Conservation (phyloP, 2,113 vertebrate species). For the Sciurus niger region DNA sequence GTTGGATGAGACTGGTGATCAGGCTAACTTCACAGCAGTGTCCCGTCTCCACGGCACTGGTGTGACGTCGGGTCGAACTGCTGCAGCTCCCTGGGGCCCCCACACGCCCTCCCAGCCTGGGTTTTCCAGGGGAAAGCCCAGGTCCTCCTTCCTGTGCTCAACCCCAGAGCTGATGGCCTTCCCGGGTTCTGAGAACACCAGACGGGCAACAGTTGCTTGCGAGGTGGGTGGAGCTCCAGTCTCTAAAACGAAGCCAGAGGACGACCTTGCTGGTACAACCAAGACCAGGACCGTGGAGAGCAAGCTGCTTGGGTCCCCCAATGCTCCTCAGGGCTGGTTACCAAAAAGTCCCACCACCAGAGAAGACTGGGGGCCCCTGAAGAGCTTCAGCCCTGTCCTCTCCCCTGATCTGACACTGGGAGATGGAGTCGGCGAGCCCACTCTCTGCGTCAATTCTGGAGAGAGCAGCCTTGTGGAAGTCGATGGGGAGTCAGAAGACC, state of each 20-base stretch:
- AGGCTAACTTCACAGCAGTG: conserved; percentile 71
- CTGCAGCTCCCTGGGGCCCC: not conserved
- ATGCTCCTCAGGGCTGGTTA: conserved; percentile 81
- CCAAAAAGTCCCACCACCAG: conserved; percentile 72
- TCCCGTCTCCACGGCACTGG: conserved; percentile 66
- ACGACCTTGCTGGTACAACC: conserved; percentile 77
- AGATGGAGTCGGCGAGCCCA: conserved; percentile 66
- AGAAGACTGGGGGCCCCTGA: conserved; percentile 58
- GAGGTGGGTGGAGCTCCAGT: conserved; percentile 88
- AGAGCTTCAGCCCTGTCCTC: conserved; percentile 68
- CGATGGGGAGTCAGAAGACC: conserved; percentile 90
- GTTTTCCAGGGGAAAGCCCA: conserved; percentile 65
- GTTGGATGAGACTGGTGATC: conserved; percentile 89
- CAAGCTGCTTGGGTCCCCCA: conserved; percentile 64
- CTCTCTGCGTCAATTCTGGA: conserved; percentile 85
- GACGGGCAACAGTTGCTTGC: conserved; percentile 88
- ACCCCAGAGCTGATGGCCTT: conserved; percentile 74
- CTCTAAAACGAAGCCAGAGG: conserved; percentile 84
- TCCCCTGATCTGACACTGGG: conserved; percentile 73
- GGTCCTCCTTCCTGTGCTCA: conserved; percentile 75
- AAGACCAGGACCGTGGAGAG: conserved; percentile 69
- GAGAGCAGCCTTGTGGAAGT: conserved; percentile 91
- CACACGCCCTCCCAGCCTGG: conserved; percentile 68
- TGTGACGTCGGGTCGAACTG: conserved; percentile 25
- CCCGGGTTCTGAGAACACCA: conserved; percentile 90